A percentile compares a stretch with the other conserved stretches of the same genome.
phyloP scores from a whole-genome alignment of 2,797 vertebrate genomes.

The Cossypha niveicapilla region DNA sequence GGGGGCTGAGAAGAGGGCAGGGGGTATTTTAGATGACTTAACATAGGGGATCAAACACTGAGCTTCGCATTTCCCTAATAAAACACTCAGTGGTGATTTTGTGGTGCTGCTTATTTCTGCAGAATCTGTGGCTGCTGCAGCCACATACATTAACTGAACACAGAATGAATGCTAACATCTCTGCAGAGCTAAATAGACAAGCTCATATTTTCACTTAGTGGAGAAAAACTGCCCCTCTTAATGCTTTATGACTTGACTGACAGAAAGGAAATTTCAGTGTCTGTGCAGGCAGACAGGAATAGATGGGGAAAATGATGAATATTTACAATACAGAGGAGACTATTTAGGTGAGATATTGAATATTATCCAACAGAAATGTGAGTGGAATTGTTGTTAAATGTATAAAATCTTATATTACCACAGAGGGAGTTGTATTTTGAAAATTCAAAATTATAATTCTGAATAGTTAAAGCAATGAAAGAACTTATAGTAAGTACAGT shows the following conservation, averaged over 20 bases:
- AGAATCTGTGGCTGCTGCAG: not conserved
- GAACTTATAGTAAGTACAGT: not conserved
- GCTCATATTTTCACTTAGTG: slow-evolving; percentile 17
- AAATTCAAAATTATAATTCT: not conserved
- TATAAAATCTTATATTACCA: not conserved
- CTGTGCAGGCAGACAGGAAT: not conserved
- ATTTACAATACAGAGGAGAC: slow-evolving; percentile 13
- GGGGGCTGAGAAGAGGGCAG: not conserved
- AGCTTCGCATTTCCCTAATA: not conserved
- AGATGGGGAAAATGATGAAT: not conserved
- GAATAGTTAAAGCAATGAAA: not conserved
- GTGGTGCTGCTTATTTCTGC: not conserved
- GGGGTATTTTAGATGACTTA: not conserved
- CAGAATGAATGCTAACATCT: not conserved
- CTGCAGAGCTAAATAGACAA: slow-evolving; percentile 24
- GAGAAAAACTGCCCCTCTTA: slow-evolving; percentile 21
- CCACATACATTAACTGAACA: not conserved
- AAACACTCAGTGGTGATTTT: not conserved
- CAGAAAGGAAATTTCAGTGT: slow-evolving; percentile 11
- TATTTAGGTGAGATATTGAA: slow-evolving; percentile 6
- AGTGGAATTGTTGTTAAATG: slow-evolving; percentile 4
- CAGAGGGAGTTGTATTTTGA: not conserved
- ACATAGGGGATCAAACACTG: not conserved
- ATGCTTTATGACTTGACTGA: slow-evolving; percentile 9
- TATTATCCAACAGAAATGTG: not conserved